Evolutionary conservation across 2,797 vertebrate genomes (phyloP).

Genomic region (Melanotaenia boesemani): DNA sequence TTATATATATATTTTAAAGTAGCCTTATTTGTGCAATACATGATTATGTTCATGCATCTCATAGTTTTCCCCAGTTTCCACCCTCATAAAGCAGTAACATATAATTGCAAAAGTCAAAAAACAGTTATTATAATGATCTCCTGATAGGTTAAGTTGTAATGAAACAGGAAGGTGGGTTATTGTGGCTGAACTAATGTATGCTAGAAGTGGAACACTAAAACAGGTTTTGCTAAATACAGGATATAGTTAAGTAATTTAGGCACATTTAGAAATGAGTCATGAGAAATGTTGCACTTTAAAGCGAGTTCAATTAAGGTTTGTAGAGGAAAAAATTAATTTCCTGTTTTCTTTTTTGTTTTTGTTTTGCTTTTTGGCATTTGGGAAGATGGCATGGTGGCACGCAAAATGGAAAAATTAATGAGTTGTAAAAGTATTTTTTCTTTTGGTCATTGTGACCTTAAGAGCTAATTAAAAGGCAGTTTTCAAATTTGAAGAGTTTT

Average conservation of each 20-base stretch:
- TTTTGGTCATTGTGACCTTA: constrained; percentile 25
- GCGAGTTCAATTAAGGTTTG: constrained; percentile 12
- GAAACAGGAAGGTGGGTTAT: constrained; percentile 2
- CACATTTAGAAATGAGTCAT: no score
- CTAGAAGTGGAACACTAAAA: no score
- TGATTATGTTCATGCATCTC: neutral
- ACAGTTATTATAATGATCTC: neutral
- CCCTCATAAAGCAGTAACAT: neutral
- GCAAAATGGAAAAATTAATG: constrained; percentile 45
- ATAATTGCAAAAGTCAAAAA: neutral
- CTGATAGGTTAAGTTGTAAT: constrained; percentile 15
- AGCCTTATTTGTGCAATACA: neutral
- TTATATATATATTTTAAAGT: neutral
- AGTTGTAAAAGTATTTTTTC: constrained; percentile 27
- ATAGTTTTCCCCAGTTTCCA: neutral
- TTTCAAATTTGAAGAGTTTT: constrained; percentile 5
- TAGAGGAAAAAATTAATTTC: neutral
- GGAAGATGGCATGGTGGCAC: constrained; percentile 13
- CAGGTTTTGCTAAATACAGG: no score
- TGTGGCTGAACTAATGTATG: no score
- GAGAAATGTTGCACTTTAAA: neutral
- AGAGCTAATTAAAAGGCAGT: constrained; percentile 33
- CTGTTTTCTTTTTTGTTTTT: neutral
- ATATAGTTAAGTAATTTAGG: no score
- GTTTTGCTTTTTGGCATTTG: neutral